Percentiles rank a stretch among this genome's conserved stretches.
phyloP scores from a whole-genome alignment of 2,797 vertebrate species.

The Neopelma chrysocephalum region DNA sequence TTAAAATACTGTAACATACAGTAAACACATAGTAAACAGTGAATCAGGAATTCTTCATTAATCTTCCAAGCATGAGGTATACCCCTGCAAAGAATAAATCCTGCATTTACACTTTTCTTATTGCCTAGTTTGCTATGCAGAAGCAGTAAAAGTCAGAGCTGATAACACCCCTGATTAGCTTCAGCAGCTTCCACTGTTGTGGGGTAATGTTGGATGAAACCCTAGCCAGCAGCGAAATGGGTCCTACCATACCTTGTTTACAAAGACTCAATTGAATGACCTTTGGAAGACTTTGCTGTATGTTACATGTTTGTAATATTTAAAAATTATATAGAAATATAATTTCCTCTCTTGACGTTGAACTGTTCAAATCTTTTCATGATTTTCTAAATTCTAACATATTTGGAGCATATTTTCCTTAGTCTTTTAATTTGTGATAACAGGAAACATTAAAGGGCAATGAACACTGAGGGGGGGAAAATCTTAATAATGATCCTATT shows the following conservation, averaged over 20 bases:
- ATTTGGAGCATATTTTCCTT: slow-evolving; percentile 42
- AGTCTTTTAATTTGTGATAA: slow-evolving; percentile 50
- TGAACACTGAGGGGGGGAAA: slow-evolving; percentile 19
- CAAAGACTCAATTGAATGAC: neutral
- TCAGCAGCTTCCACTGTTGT: slow-evolving; percentile 15
- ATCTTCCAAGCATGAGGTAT: slow-evolving; percentile 72
- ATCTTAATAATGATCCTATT: neutral
- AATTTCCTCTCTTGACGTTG: neutral
- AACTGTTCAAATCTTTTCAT: slow-evolving; percentile 18
- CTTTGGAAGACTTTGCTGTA: neutral
- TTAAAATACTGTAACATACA: slow-evolving; percentile 75
- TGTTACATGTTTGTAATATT: neutral
- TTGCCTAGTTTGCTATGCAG: slow-evolving; percentile 51
- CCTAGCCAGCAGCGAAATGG: neutral
- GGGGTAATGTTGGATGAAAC: slow-evolving; percentile 29
- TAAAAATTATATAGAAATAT: slow-evolving; percentile 22
- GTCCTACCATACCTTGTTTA: neutral
- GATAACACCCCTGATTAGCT: slow-evolving; percentile 63
- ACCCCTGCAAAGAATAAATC: slow-evolving; percentile 60
- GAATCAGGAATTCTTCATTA: slow-evolving; percentile 72
- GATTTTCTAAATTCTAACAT: slow-evolving; percentile 41
- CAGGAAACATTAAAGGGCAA: neutral
- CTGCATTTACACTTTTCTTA: slow-evolving; percentile 61
- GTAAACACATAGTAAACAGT: slow-evolving; percentile 71
- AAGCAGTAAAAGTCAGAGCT: slow-evolving; percentile 58